Percentiles rank a stretch among this genome's conserved stretches.
Evolutionary conservation across 2,113 vertebrate genomes (phyloP).

Genomic region (Tragelaphus imberbis): DNA sequence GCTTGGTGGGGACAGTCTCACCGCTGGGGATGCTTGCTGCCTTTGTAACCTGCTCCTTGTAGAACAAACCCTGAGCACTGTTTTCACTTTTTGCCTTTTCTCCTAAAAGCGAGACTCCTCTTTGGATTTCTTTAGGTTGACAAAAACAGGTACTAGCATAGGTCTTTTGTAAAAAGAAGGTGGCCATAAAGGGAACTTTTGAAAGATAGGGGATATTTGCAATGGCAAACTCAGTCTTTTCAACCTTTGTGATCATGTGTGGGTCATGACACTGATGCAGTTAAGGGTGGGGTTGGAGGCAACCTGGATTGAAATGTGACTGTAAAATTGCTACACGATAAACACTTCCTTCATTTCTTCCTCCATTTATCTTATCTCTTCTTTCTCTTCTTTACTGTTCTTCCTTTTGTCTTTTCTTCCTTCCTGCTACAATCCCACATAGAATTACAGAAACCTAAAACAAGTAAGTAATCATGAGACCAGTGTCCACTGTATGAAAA

Average conservation of each 20-base stretch:
- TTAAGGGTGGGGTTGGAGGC: background rate
- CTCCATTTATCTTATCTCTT: background rate
- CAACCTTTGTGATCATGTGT: background rate
- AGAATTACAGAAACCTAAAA: constrained; percentile 17
- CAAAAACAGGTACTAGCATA: background rate
- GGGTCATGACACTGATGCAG: background rate
- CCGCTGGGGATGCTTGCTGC: background rate
- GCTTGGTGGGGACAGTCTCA: background rate
- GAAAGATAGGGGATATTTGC: background rate
- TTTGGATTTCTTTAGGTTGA: background rate
- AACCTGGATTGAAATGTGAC: background rate
- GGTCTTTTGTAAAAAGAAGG: background rate
- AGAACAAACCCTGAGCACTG: background rate
- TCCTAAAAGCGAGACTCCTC: background rate
- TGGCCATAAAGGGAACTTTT: background rate
- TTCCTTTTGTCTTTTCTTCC: background rate
- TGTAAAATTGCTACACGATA: background rate
- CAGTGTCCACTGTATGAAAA: background rate
- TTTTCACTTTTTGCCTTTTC: background rate
- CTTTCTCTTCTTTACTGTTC: background rate
- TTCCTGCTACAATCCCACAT: background rate
- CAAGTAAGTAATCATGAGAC: background rate
- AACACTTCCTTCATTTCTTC: background rate
- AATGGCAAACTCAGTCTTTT: background rate
- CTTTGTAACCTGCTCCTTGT: background rate